Conservation (phyloP, 2,113 vertebrate species). For the Dipodomys ordii region DNA sequence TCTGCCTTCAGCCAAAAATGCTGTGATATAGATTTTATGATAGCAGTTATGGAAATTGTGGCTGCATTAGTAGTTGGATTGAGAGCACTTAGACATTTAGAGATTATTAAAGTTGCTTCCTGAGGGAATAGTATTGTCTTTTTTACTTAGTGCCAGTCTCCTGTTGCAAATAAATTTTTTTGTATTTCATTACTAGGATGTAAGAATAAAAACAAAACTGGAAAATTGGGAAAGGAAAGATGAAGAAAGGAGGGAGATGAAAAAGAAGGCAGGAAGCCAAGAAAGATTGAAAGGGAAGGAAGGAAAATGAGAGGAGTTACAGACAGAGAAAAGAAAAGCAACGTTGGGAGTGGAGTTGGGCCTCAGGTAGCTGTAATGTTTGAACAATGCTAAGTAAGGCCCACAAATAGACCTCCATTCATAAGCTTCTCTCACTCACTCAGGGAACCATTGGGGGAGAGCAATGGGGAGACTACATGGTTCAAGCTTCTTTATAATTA, state of each 20-base stretch:
- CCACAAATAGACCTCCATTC: background rate
- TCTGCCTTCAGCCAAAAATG: slow-evolving; percentile 1
- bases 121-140: background rate
- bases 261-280: background rate
- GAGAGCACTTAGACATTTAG: slow-evolving; percentile 17
- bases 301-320: background rate
- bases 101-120: slow-evolving; percentile 46
- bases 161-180: background rate
- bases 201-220: background rate
- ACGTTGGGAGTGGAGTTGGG: background rate
- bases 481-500: background rate
- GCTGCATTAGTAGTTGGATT: background rate
- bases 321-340: background rate
- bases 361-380: background rate
- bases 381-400: background rate
- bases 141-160: background rate
- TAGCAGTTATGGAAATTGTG: background rate
- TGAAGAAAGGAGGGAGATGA: background rate
- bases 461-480: background rate
- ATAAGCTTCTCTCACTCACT: background rate
- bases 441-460: slow-evolving; percentile 3
- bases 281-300: background rate
- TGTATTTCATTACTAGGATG: background rate
- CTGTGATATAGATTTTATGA: slow-evolving; percentile 38
- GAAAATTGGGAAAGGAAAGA: background rate